Percentiles rank a stretch among this genome's conserved stretches.
phyloP scores from a whole-genome alignment of 2,888 invertebrate genomes.

The Oxycera nigricornis region DNA sequence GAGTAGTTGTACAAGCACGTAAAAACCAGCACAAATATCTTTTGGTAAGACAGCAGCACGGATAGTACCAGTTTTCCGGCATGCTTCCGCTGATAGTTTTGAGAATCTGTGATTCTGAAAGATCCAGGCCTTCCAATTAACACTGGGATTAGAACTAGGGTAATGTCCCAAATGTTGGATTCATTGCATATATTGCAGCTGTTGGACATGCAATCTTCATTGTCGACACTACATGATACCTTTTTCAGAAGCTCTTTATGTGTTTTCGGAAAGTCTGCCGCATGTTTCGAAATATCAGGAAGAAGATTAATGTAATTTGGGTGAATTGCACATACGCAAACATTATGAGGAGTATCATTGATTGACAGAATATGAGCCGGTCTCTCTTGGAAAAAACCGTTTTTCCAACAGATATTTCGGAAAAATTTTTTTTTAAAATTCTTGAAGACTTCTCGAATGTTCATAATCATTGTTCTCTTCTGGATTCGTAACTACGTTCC shows the following conservation, averaged over 20 bases:
- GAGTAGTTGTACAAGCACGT: neutral
- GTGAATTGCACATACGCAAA: neutral
- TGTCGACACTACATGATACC: neutral
- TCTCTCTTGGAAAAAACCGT: neutral
- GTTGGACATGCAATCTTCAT: neutral
- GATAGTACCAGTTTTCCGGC: neutral
- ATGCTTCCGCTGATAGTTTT: neutral
- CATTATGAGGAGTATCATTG: neutral
- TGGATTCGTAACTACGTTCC: neutral
- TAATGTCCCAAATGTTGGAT: neutral
- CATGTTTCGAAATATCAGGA: neutral
- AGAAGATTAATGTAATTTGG: too few species aligned
- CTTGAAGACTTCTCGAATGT: neutral
- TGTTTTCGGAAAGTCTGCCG: neutral
- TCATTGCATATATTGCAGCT: neutral
- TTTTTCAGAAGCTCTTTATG: neutral
- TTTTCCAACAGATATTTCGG: neutral
- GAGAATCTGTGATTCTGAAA: neutral
- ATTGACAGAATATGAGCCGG: neutral
- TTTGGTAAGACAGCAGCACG: too few species aligned
- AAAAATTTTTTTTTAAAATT: neutral
- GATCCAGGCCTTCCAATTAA: neutral
- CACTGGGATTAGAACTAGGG: neutral
- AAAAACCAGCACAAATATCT: too few species aligned
- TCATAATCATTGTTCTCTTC: conserved; percentile 3